Conservation (phyloP, 2,888 invertebrate genomes). For the Polydrusus cervinus region DNA sequence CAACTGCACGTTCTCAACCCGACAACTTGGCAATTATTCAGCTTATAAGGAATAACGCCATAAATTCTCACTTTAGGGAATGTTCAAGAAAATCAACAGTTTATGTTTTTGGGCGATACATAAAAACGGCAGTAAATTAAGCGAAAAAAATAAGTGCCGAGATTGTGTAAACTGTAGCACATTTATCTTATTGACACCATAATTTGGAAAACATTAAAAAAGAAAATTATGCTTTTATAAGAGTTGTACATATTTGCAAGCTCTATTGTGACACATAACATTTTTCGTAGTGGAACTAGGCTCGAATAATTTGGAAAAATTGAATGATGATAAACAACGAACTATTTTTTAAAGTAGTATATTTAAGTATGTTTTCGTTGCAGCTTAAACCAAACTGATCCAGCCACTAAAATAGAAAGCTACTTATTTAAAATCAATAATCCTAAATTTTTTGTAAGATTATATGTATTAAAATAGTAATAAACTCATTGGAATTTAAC, state of each 20-base stretch:
- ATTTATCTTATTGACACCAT: slow-evolving; percentile 31
- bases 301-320: too few species aligned
- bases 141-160: slow-evolving; percentile 12
- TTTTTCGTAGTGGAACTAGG: too few species aligned
- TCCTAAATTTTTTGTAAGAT: not conserved
- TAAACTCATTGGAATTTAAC: slow-evolving; percentile 33
- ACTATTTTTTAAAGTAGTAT: too few species aligned
- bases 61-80: slow-evolving; percentile 47
- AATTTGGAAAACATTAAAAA: slow-evolving; percentile 5
- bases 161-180: slow-evolving; percentile 22
- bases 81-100: slow-evolving; percentile 45
- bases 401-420: slow-evolving; percentile 8
- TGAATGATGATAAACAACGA: too few species aligned
- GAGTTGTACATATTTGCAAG: too few species aligned
- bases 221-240: too few species aligned
- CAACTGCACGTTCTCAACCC: slow-evolving; percentile 20
- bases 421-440: slow-evolving; percentile 7
- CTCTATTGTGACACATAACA: too few species aligned
- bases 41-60: slow-evolving; percentile 38
- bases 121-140: slow-evolving; percentile 31
- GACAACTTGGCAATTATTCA: slow-evolving; percentile 36
- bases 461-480: slow-evolving; percentile 20
- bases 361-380: too few species aligned
- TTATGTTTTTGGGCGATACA: slow-evolving; percentile 37
- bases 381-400: not conserved